Base-by-base conservation (phyloP, 2,888 invertebrate genomes). In the Xanthia togata region DNA sequence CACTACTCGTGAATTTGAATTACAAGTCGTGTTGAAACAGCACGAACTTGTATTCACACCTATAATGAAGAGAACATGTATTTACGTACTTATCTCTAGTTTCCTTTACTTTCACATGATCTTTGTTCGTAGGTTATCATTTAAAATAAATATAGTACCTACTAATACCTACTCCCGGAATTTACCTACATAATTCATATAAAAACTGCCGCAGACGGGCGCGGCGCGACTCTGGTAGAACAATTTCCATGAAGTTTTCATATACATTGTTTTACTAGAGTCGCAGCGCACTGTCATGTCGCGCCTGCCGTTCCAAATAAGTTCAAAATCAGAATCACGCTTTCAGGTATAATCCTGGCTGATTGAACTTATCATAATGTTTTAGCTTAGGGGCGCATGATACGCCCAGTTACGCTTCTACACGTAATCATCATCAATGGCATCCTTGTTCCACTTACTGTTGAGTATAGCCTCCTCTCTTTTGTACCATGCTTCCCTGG, bases 11-110 rank as follows among this genome's bases (percentile, higher is more conserved):
- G 70, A 23, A 38, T 64, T 50, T 35, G 35, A 50, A 62, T 77
- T 60, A 65, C 67, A 35, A 60, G 64, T 84, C 84, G 84, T 84
- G 84, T 73, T 44, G 57, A 72, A 64, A 53, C 69, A 3, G 64
- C 84, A 84, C 81, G 84, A 84, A 70, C 41, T 72, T 72, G 50
- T 64, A 78, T 82, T 74, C 71, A 81, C 78, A 78, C 84, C 70
- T 76, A 59, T 55, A 78, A 74, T 65, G 55, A 81, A 65, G 53
- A 71, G 47, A 79, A 20, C 67, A 63, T 78, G 77, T 65, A 35
- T 73, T 62, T 59, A 50, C 31, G n/a, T 60, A n/a, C n/a, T n/a
- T n/a, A 62, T 44, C n/a, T 63, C 50, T 69, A 64, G 78, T 71
- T 74, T 68, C 55, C 68, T 63, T 64, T 57, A 82, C 82, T 82